Conservation (phyloP, 2,797 vertebrate species). For the Sebastolobus alascanus region DNA sequence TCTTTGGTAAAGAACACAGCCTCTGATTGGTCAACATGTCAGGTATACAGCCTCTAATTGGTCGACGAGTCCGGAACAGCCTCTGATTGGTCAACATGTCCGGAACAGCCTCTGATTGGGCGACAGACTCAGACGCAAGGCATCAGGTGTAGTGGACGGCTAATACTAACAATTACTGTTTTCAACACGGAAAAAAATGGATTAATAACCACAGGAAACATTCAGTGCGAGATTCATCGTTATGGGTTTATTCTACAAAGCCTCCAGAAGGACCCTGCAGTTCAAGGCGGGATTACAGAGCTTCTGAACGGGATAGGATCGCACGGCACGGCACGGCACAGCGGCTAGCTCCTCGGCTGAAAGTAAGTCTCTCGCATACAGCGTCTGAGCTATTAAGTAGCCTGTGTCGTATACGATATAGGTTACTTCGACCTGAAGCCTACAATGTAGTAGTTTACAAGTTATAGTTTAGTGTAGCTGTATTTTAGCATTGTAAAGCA, state of each 20-base stretch:
- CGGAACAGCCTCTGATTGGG: too few relatives aligned
- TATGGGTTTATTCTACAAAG: not conserved
- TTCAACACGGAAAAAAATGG: not conserved
- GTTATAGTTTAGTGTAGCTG: not conserved
- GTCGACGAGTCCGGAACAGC: too few relatives aligned
- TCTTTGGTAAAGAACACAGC: not conserved
- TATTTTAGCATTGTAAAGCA: not conserved
- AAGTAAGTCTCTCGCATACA: not conserved
- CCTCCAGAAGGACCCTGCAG: not conserved
- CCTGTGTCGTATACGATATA: not conserved
- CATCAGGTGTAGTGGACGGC: not conserved
- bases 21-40: not conserved
- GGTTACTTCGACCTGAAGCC: not conserved
- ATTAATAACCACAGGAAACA: not conserved
- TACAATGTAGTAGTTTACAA: not conserved
- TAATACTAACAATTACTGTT: not conserved
- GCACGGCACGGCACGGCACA: not conserved
- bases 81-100: too few relatives aligned
- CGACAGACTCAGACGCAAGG: not conserved
- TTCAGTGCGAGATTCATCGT: not conserved
- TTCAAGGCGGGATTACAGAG: not conserved
- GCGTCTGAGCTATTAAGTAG: not conserved
- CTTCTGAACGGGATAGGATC: not conserved
- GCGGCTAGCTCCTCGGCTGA: not conserved
- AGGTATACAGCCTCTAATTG: too few relatives aligned